Evolutionary conservation across 2,113 vertebrate species (phyloP).

Genomic region (Chaetodon auriga): DNA sequence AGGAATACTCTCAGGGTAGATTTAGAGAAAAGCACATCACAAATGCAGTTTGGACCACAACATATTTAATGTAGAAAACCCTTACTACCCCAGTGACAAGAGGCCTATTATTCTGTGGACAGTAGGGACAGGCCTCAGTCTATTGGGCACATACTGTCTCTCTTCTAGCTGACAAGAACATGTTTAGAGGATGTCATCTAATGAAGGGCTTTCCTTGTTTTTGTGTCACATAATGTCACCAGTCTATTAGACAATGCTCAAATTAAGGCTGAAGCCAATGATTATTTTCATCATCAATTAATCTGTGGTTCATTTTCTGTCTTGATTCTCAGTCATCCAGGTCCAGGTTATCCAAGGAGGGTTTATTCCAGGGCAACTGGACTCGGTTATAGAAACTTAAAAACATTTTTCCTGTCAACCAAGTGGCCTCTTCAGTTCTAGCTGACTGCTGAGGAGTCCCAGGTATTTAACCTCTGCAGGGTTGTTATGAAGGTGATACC

Average conservation of each 20-base stretch:
- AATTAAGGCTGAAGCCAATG: too few relatives aligned
- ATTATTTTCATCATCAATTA: too few relatives aligned
- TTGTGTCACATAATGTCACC: background rate
- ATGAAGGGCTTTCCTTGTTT: background rate
- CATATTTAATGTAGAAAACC: background rate
- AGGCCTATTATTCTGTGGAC: background rate
- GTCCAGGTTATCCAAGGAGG: too few relatives aligned
- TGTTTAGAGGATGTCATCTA: background rate
- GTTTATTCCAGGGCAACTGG: too few relatives aligned
- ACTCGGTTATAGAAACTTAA: too few relatives aligned
- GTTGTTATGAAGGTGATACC: too few relatives aligned
- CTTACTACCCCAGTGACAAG: background rate
- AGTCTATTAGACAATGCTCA: background rate
- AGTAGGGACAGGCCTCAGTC: background rate
- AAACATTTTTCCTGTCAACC: too few relatives aligned
- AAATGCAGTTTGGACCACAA: background rate
- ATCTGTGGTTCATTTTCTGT: too few relatives aligned
- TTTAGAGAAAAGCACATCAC: background rate
- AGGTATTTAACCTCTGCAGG: too few relatives aligned
- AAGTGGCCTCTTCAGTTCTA: too few relatives aligned
- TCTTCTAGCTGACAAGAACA: background rate
- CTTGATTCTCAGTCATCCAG: too few relatives aligned
- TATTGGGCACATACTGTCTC: background rate
- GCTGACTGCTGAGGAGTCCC: too few relatives aligned
- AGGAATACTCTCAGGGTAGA: background rate